Percentiles rank a stretch among this genome's conserved stretches.
Evolutionary conservation across 35 echinoderm and acorn worm species (phyloP).

Genomic region (Hemicentrotus pulcherrimus): DNA sequence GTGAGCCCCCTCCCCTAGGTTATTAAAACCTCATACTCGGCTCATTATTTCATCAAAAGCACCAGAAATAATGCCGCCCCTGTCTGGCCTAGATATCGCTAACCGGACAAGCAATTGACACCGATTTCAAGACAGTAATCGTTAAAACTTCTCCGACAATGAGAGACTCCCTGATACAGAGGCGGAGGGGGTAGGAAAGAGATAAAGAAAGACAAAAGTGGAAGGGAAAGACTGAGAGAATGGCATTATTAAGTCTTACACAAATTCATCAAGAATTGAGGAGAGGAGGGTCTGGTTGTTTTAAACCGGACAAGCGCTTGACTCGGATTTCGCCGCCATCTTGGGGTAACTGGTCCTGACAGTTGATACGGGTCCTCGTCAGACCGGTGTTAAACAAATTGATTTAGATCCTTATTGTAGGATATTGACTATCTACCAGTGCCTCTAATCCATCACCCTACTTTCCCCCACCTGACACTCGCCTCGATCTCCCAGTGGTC

Average conservation of each 20-base stretch:
- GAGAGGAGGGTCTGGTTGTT: background rate
- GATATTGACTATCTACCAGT: conserved; percentile 18
- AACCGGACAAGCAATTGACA: conserved; percentile 41
- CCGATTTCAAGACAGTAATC: conserved; percentile 1
- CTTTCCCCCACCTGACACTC: background rate
- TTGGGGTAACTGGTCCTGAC: background rate
- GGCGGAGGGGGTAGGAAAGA: background rate
- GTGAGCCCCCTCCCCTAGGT: background rate
- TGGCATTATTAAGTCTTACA: background rate
- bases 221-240: background rate
- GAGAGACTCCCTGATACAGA: background rate
- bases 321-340: conserved; percentile 22
- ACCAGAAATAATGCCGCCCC: background rate
- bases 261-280: background rate
- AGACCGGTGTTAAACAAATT: conserved; percentile 40
- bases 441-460: background rate
- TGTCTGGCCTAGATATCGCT: background rate
- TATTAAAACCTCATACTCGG: conserved; percentile 17
- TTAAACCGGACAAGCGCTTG: background rate
- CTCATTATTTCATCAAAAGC: conserved; percentile 26
- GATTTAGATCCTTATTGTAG: conserved; percentile 36
- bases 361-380: background rate
- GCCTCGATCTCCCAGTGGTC: background rate
- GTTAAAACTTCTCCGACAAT: background rate
- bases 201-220: background rate